phyloP scores from a whole-genome alignment of 2,113 vertebrate species.

The Setophaga kirtlandii region DNA sequence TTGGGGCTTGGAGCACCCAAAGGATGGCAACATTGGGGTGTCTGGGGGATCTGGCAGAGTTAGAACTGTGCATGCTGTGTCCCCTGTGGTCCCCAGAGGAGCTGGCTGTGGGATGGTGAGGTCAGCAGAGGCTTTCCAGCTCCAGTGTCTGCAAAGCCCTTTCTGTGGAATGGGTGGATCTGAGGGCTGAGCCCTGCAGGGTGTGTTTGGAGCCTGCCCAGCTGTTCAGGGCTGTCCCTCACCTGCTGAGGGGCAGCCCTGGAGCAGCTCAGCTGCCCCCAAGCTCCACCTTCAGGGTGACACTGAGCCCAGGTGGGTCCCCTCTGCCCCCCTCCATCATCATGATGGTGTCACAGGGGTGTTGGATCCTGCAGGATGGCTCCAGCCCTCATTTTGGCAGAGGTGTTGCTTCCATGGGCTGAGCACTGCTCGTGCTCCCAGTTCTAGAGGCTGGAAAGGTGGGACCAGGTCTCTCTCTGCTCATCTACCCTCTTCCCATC shows the following conservation, averaged over 20 bases:
- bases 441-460: neutral
- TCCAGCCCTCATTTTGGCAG: neutral
- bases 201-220: neutral
- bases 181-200: neutral
- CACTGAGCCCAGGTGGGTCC: neutral
- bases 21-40: neutral
- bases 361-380: neutral
- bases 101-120: neutral
- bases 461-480: neutral
- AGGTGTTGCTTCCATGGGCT: neutral
- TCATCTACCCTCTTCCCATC: neutral
- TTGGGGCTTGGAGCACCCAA: neutral
- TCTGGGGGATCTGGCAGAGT: neutral
- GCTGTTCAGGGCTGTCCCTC: neutral
- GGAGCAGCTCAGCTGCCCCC: neutral
- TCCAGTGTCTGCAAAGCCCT: neutral
- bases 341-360: neutral
- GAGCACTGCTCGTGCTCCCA: accelerated
- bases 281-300: neutral
- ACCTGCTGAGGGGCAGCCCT: too few relatives aligned
- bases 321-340: neutral
- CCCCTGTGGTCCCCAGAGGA: neutral
- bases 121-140: neutral
- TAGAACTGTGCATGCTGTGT: neutral
- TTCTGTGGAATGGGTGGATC: accelerated